These are phyloP conservation scores for Mesocricetus auratus DNA, from an alignment of 2,113 vertebrate genomes.

Conservation along the genomic window DNA sequence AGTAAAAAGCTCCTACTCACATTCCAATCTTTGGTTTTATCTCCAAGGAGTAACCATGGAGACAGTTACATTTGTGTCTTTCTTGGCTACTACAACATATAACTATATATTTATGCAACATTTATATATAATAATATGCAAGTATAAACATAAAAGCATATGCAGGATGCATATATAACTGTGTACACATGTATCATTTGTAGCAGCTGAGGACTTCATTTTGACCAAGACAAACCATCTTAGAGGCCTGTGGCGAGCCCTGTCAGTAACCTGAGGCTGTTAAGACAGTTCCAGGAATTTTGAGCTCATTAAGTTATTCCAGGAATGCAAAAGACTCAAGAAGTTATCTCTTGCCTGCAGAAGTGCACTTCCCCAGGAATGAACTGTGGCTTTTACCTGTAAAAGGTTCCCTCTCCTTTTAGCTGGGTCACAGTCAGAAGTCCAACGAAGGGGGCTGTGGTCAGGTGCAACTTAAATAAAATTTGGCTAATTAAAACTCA, in stretches of 20 bases:
- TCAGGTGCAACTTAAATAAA: neutral
- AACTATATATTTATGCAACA: neutral
- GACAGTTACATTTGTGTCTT: constrained; percentile 27
- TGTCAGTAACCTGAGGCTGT: neutral
- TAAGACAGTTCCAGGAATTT: neutral
- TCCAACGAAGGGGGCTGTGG: neutral
- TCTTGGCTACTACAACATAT: neutral
- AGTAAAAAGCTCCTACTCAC: neutral
- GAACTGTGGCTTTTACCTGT: neutral
- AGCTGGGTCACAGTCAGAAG: neutral
- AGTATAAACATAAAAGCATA: neutral
- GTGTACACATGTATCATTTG: neutral
- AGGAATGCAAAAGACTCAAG: neutral
- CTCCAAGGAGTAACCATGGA: neutral
- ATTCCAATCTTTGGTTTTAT: neutral
- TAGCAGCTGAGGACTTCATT: neutral
- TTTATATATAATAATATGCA: neutral
- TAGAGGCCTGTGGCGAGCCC: neutral
- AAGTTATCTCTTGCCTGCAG: neutral
- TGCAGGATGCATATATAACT: neutral
- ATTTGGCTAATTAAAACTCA: neutral
- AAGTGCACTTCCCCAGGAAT: neutral
- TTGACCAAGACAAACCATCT: neutral
- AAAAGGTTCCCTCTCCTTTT: neutral
- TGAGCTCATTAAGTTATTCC: neutral